These are phyloP conservation scores for Smutsia gigantea DNA, from an alignment of 2,797 vertebrate species.

Conservation along the genomic window DNA sequence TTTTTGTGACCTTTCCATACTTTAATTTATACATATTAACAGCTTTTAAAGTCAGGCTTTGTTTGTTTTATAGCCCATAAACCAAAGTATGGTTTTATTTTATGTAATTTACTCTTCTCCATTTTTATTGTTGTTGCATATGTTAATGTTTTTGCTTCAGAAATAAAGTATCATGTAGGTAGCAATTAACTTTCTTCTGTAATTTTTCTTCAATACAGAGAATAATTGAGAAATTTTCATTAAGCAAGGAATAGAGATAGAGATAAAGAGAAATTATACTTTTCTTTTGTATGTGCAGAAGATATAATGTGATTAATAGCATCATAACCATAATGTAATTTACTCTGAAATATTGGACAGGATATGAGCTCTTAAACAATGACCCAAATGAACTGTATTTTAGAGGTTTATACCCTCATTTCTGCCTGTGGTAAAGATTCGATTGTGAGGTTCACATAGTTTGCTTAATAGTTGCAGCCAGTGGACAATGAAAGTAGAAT, in stretches of 20 bases:
- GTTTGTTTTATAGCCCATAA: conserved; percentile 75
- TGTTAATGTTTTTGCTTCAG: conserved; percentile 81
- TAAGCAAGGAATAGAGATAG: conserved; percentile 41
- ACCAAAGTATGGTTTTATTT: conserved; percentile 74
- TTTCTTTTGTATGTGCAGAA: conserved; percentile 60
- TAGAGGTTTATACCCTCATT: conserved; percentile 83
- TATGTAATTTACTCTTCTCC: conserved; percentile 75
- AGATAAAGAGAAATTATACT: conserved; percentile 71
- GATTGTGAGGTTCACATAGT: conserved; percentile 77
- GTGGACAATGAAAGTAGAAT: conserved; percentile 81
- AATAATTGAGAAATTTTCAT: conserved; percentile 80
- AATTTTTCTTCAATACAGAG: conserved; percentile 78
- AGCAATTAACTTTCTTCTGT: conserved; percentile 79
- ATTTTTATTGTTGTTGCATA: conserved; percentile 81
- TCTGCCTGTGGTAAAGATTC: conserved; percentile 81
- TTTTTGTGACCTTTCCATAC: conserved; percentile 69
- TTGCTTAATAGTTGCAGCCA: conserved; percentile 73
- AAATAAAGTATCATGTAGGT: conserved; percentile 66
- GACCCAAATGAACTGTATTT: conserved; percentile 83
- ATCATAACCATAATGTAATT: conserved; percentile 83
- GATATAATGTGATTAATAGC: conserved; percentile 80
- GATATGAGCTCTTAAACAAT: conserved; percentile 81
- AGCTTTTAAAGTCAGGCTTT: conserved; percentile 68
- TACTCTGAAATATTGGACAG: conserved; percentile 83
- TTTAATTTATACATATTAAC: conserved; percentile 52